Evolutionary conservation across 92 coral and sea anemone genomes (phyloP).

Genomic region (Siderastrea radians): DNA sequence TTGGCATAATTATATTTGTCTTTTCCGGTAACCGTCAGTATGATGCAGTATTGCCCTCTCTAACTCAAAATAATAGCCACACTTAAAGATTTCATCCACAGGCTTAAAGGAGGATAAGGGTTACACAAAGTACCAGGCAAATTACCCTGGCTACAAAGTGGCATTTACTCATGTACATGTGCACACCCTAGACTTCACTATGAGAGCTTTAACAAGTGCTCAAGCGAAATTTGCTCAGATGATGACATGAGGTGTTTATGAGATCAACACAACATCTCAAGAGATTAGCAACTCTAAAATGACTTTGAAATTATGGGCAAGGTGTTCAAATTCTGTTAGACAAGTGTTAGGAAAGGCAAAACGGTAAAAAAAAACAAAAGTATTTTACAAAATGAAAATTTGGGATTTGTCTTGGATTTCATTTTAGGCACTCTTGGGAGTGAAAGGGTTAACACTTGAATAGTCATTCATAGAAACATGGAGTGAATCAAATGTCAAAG

Average conservation of each 20-base stretch:
- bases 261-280: not conserved
- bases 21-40: no score
- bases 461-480: not conserved
- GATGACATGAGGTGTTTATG: not conserved
- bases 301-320: slow-evolving; percentile 11
- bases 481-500: not conserved
- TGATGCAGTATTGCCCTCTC: no score
- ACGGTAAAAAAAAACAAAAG: no score
- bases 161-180: not conserved
- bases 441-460: no score
- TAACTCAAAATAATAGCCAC: no score
- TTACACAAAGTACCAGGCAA: not conserved
- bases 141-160: not conserved
- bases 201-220: not conserved
- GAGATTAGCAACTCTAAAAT: not conserved
- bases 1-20: no score
- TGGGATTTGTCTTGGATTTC: no score
- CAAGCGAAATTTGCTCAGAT: not conserved
- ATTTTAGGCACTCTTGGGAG: no score
- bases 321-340: not conserved
- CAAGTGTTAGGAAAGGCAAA: no score
- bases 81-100: no score
- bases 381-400: no score
- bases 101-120: not conserved
- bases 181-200: not conserved